A percentile compares a stretch with the other conserved stretches of the same genome.
Evolutionary conservation across 2,797 vertebrate species (phyloP).

Genomic region (Sebastes minor): DNA sequence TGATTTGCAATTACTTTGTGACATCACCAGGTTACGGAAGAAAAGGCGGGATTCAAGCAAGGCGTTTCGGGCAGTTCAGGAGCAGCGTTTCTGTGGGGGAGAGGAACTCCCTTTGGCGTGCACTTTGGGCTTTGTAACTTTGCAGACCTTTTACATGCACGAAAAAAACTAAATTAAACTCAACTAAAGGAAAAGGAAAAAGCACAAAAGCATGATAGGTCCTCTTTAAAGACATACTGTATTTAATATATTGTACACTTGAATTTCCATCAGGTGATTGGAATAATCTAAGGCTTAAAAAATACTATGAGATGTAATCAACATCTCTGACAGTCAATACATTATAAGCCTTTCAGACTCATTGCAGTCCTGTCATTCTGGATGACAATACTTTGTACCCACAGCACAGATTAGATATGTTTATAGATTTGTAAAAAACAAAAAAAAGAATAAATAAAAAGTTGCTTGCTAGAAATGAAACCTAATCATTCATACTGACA

Average conservation of each 20-base stretch:
- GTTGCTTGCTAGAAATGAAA: conserved; percentile 11
- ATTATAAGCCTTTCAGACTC: not conserved
- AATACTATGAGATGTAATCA: not conserved
- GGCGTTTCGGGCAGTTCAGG: not conserved
- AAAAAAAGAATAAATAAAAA: not conserved
- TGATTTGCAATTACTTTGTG: not conserved
- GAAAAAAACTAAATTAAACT: not conserved
- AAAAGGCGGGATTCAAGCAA: not conserved
- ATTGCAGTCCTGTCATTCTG: not conserved
- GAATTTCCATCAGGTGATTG: not conserved
- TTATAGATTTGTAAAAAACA: not conserved
- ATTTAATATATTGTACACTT: not conserved
- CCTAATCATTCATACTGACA: conserved; percentile 23
- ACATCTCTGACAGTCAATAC: not conserved
- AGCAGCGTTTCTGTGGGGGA: not conserved
- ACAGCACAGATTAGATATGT: not conserved
- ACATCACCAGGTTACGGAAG: not conserved
- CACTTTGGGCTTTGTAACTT: not conserved
- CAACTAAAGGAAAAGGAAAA: not conserved
- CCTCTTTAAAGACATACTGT: not conserved
- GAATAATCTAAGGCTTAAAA: not conserved
- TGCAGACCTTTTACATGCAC: not conserved
- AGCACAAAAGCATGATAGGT: not conserved
- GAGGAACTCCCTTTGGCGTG: not conserved
- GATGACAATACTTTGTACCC: not conserved